A percentile compares a stretch with the other conserved stretches of the same genome.
Conservation (phyloP, 2,113 vertebrate species). For the Ciconia boyciana region DNA sequence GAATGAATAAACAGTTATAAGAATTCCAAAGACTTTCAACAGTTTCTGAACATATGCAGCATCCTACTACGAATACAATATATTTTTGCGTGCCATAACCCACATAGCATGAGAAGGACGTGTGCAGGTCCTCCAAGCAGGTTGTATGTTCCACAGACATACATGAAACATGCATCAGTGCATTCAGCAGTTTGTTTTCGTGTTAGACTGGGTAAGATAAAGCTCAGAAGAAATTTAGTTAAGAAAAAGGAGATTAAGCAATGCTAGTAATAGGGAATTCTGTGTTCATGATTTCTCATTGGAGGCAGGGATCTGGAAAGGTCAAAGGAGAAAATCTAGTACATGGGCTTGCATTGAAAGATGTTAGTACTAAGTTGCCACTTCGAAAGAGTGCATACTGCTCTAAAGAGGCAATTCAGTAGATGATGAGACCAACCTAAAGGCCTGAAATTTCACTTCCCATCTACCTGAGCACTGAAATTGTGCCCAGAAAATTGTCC, state of each 20-base stretch:
- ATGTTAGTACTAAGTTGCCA: background rate
- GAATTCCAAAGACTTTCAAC: constrained; percentile 20
- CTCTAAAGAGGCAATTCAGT: background rate
- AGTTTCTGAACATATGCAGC: constrained; percentile 14
- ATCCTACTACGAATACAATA: background rate
- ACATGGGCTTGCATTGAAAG: background rate
- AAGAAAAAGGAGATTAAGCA: background rate
- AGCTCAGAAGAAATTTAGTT: background rate
- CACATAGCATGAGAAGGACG: background rate
- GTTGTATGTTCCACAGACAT: background rate
- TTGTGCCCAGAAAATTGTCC: background rate
- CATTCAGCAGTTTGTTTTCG: background rate
- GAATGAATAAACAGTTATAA: constrained; percentile 67
- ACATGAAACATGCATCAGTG: background rate
- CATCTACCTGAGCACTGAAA: background rate
- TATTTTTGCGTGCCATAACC: background rate
- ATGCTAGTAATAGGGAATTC: background rate
- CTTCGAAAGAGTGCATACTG: background rate
- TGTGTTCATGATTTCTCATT: background rate
- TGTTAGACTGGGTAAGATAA: background rate
- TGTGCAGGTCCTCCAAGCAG: background rate
- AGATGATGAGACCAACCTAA: background rate
- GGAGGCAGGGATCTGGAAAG: background rate
- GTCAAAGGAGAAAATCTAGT: background rate
- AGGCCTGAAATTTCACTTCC: background rate